phyloP scores from a whole-genome alignment of 2,113 vertebrate species.

The Isichthys henryi region DNA sequence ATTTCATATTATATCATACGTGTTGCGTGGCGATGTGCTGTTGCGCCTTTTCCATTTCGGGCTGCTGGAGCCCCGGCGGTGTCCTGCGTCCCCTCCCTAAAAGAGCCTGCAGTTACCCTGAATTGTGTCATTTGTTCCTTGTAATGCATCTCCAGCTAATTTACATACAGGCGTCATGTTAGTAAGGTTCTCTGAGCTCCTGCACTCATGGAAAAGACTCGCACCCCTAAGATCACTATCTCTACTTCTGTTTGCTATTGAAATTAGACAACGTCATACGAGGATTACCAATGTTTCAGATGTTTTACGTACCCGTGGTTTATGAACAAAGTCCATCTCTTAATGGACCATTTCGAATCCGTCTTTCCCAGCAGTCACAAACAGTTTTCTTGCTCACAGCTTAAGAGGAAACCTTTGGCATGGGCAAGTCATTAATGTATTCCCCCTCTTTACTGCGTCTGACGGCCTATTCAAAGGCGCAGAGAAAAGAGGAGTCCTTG shows the following conservation, averaged over 20 bases:
- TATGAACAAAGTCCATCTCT: background rate
- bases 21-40: conserved; percentile 17
- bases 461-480: conserved; percentile 13
- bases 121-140: background rate
- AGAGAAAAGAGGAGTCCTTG: conserved; percentile 8
- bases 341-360: background rate
- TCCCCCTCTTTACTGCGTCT: background rate
- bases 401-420: conserved; percentile 14
- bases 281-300: background rate
- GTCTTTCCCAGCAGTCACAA: background rate
- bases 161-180: conserved; percentile 9
- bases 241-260: conserved; percentile 1
- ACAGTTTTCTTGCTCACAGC: conserved; percentile 1
- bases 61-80: background rate
- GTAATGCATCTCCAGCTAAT: conserved; percentile 10
- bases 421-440: conserved; percentile 13
- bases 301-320: background rate
- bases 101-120: background rate
- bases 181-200: background rate
- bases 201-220: background rate
- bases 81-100: background rate
- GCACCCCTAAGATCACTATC: background rate
- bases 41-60: background rate
- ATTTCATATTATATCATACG: conserved; percentile 42
- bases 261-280: background rate